A percentile compares a stretch with the other conserved stretches of the same genome.
Evolutionary conservation across 2,888 invertebrate species (phyloP).

Genomic region (Drosophila anomalata): DNA sequence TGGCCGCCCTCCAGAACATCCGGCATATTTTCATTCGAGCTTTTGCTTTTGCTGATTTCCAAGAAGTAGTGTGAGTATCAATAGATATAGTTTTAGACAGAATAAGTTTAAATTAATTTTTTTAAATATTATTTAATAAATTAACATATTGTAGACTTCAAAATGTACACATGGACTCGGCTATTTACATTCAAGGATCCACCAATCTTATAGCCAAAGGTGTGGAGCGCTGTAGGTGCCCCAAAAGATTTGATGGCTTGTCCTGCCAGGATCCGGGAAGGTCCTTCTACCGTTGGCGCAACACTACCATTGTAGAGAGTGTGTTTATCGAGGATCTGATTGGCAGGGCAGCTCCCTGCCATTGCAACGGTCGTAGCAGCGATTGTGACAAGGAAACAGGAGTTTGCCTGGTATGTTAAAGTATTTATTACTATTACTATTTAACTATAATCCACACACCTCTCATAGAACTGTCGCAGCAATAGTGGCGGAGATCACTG

Average conservation of each 20-base stretch:
- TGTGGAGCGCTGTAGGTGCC: constrained; percentile 94
- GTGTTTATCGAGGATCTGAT: constrained; percentile 90
- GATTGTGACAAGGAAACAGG: constrained; percentile 94
- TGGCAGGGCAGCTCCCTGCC: constrained; percentile 91
- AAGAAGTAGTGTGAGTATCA: constrained; percentile 85
- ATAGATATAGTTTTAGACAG: not conserved
- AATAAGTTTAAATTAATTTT: no score
- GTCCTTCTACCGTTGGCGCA: constrained; percentile 92
- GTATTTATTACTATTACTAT: not conserved
- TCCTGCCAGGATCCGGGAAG: constrained; percentile 95
- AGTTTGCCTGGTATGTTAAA: constrained; percentile 89
- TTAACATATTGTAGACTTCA: constrained; percentile 85
- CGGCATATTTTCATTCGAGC: constrained; percentile 91
- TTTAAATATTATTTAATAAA: no score
- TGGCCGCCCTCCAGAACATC: constrained; percentile 96
- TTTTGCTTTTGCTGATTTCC: constrained; percentile 87
- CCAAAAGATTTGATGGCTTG: constrained; percentile 90
- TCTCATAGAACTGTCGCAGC: constrained; percentile 88
- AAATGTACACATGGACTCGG: constrained; percentile 93
- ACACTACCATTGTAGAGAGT: constrained; percentile 86
- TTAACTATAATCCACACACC: not conserved
- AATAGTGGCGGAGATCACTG: constrained; percentile 94
- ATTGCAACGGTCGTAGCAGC: constrained; percentile 91
- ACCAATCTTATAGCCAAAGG: constrained; percentile 90
- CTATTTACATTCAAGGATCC: constrained; percentile 88